Evolutionary conservation across 1,140 invertebrate species (phyloP).

Genomic region (Drosophila arawakana): DNA sequence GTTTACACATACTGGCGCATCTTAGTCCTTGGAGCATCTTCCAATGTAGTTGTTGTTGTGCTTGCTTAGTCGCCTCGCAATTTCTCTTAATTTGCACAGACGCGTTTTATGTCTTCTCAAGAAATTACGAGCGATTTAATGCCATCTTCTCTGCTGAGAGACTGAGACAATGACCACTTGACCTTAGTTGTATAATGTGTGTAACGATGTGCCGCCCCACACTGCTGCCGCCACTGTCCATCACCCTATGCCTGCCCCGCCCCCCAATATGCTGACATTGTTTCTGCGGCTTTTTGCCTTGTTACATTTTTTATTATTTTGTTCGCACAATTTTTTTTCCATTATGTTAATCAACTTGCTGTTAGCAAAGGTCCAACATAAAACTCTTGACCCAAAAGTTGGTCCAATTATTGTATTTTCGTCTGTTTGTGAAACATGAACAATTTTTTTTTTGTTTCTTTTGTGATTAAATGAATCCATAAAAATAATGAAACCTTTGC

Average conservation of each 20-base stretch:
- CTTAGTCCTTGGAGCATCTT: slow-evolving; percentile 34
- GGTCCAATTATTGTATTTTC: slow-evolving; percentile 9
- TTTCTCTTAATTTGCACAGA: slow-evolving; percentile 33
- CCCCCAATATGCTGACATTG: not conserved
- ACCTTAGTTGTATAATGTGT: slow-evolving; percentile 52
- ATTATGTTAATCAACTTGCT: slow-evolving; percentile 58
- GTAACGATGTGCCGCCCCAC: slow-evolving; percentile 10
- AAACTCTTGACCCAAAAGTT: slow-evolving; percentile 43
- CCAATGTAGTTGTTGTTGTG: slow-evolving; percentile 25
- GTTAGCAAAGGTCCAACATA: slow-evolving; percentile 17
- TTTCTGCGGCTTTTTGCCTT: slow-evolving; percentile 34
- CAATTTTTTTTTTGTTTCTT: not conserved
- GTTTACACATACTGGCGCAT: not conserved
- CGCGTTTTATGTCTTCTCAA: slow-evolving; percentile 47
- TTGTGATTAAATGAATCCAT: slow-evolving; percentile 8
- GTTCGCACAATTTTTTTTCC: slow-evolving; percentile 38
- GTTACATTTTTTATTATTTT: slow-evolving; percentile 29
- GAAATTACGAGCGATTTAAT: slow-evolving; percentile 60
- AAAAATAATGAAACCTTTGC: slow-evolving; percentile 6
- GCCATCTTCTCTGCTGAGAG: slow-evolving; percentile 34
- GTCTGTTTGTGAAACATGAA: slow-evolving; percentile 7
- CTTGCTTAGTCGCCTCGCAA: slow-evolving; percentile 28
- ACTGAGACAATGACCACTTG: slow-evolving; percentile 61
- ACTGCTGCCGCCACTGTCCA: not conserved
- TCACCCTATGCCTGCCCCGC: not conserved